Evolutionary conservation across 2,888 invertebrate species (phyloP).

Genomic region (Lordiphosa fenestrarum): DNA sequence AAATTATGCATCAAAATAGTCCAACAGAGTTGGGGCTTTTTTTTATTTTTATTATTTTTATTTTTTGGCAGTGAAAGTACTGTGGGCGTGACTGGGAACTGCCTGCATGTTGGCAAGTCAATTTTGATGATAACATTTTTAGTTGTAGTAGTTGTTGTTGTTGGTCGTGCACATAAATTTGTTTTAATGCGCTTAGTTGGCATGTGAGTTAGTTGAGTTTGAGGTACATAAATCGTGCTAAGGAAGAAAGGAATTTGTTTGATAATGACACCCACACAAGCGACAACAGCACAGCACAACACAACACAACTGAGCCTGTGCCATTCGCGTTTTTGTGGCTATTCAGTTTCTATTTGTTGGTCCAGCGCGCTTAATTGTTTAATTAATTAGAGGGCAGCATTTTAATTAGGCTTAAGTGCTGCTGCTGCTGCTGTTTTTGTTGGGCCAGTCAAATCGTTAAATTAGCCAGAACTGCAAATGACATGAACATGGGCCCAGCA

Average conservation of each 20-base stretch:
- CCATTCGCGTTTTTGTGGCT: constrained; percentile 15
- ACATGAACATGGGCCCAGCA: constrained; percentile 11
- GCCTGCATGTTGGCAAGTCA: constrained; percentile 51
- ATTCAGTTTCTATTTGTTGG: constrained; percentile 7
- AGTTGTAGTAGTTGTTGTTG: not conserved
- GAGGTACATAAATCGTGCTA: constrained; percentile 47
- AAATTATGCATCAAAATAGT: constrained; percentile 64
- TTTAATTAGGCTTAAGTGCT: constrained; percentile 71
- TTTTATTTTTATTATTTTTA: constrained; percentile 15
- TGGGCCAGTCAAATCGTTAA: constrained; percentile 54
- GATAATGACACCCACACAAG: constrained; percentile 52
- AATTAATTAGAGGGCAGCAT: constrained; percentile 67
- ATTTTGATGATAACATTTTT: constrained; percentile 56
- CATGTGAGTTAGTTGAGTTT: constrained; percentile 4
- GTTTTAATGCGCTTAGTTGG: constrained; percentile 64
- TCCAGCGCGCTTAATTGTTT: constrained; percentile 53
- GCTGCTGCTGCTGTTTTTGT: constrained; percentile 5
- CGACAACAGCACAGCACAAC: too few species aligned
- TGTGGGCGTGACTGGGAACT: constrained; percentile 33
- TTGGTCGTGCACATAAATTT: constrained; percentile 60
- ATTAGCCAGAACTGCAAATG: constrained; percentile 57
- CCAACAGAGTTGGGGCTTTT: constrained; percentile 11
- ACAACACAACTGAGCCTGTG: constrained; percentile 18
- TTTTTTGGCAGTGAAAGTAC: constrained; percentile 45
- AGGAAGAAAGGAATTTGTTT: constrained; percentile 37